A percentile compares a stretch with the other conserved stretches of the same genome.
Conservation (phyloP, 2,888 invertebrate species). For the Notocelia uddmanniana region DNA sequence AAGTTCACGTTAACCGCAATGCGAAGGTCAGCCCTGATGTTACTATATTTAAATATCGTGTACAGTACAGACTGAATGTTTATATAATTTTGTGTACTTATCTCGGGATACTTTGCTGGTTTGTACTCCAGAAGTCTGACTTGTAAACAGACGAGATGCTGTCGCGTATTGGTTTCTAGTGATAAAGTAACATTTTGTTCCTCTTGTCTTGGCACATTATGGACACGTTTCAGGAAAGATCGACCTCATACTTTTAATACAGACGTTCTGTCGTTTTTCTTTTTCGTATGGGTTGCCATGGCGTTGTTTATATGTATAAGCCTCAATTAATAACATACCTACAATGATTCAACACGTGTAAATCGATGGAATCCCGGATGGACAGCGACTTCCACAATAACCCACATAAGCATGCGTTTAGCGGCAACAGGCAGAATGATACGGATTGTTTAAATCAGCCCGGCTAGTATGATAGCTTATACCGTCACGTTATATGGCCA, state of each 20-base stretch:
- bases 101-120: neutral
- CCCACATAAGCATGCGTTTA: neutral
- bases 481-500: too few relatives aligned
- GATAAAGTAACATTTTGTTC: too few relatives aligned
- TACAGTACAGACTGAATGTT: neutral
- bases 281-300: neutral
- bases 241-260: neutral
- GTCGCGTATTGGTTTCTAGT: neutral
- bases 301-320: too few relatives aligned
- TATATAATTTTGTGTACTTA: neutral
- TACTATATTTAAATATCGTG: conserved; percentile 53
- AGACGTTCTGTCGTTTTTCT: neutral
- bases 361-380: neutral
- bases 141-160: neutral
- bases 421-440: neutral
- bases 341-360: neutral
- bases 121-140: neutral
- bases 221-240: neutral
- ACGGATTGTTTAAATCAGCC: neutral
- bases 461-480: too few relatives aligned
- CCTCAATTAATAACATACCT: too few relatives aligned
- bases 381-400: neutral
- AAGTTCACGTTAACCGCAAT: conserved; percentile 55
- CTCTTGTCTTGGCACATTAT: neutral
- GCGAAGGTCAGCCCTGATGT: conserved; percentile 57